Conservation (phyloP, 1,140 invertebrate genomes). For the Varroa destructor region DNA sequence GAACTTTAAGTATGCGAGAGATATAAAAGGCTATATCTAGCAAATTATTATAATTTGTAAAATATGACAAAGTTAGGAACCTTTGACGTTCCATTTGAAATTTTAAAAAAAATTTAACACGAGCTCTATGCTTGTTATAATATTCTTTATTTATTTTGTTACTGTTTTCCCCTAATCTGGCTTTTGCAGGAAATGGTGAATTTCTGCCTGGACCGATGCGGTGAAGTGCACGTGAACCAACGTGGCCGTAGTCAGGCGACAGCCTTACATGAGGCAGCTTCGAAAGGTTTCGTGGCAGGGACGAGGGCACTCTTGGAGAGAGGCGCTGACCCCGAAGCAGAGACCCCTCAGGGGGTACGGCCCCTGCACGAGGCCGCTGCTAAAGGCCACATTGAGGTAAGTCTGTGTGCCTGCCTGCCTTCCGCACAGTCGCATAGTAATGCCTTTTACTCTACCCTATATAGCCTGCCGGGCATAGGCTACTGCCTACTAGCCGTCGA, state of each 20-base stretch:
- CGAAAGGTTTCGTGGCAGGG: slow-evolving; percentile 10
- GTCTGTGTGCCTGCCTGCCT: neutral
- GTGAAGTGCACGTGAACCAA: slow-evolving; percentile 17
- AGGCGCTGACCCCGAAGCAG: slow-evolving; percentile 15
- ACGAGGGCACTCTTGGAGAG: slow-evolving; percentile 7
- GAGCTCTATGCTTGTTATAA: too few species aligned
- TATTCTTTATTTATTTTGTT: too few species aligned
- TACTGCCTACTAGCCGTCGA: too few species aligned
- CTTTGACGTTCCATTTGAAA: too few species aligned
- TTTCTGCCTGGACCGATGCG: slow-evolving; percentile 17
- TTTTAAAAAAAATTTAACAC: too few species aligned
- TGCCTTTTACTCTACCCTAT: too few species aligned
- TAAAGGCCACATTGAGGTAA: slow-evolving; percentile 27
- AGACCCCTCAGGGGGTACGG: slow-evolving; percentile 4
- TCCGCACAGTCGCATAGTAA: too few species aligned
- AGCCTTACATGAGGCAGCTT: slow-evolving; percentile 17
- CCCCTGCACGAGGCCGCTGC: slow-evolving; percentile 19
- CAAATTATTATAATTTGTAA: too few species aligned
- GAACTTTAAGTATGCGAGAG: too few species aligned
- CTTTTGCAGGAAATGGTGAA: slow-evolving; percentile 23
- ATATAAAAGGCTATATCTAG: too few species aligned
- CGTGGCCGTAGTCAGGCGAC: slow-evolving; percentile 11
- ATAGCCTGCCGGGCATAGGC: too few species aligned
- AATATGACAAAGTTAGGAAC: too few species aligned
- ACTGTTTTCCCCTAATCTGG: neutral